Conservation (phyloP, 2,888 invertebrate species). For the Volucella zonaria region DNA sequence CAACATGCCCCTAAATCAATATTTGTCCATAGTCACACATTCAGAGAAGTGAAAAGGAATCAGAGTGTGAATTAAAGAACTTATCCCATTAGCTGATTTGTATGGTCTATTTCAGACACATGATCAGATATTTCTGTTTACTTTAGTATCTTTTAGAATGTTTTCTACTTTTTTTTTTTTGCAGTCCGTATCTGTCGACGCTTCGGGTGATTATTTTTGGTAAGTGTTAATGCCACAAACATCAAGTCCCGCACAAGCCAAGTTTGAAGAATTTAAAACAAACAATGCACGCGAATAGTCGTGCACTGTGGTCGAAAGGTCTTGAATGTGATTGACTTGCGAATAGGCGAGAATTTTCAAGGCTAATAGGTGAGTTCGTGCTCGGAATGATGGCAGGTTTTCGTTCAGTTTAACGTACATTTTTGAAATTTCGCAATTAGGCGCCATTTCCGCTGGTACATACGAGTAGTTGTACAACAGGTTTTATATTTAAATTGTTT, state of each 20-base stretch:
- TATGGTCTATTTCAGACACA: slow-evolving; percentile 18
- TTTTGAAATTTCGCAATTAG: slow-evolving; percentile 32
- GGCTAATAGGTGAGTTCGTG: slow-evolving; percentile 26
- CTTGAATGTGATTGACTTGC: neutral
- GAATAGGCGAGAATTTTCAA: slow-evolving; percentile 22
- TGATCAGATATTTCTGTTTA: slow-evolving; percentile 16
- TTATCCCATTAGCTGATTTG: neutral
- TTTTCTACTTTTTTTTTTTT: neutral
- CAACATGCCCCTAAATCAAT: slow-evolving; percentile 6
- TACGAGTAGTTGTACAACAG: neutral
- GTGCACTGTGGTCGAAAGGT: no score
- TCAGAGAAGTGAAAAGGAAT: neutral
- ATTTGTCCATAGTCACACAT: neutral
- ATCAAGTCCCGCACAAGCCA: slow-evolving; percentile 20
- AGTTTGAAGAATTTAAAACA: slow-evolving; percentile 24
- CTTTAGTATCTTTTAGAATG: neutral
- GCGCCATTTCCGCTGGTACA: slow-evolving; percentile 4
- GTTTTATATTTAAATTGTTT: neutral
- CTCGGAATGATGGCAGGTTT: slow-evolving; percentile 18
- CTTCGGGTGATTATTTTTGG: slow-evolving; percentile 36
- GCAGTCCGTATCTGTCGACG: neutral
- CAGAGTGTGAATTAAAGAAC: slow-evolving; percentile 13
- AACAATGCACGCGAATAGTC: neutral
- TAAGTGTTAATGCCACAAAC: slow-evolving; percentile 37
- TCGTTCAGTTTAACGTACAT: slow-evolving; percentile 22